Base-by-base conservation (phyloP, 30 jellyfish, hydroid and myxozoan genomes). In the Catostylus mosaicus region DNA sequence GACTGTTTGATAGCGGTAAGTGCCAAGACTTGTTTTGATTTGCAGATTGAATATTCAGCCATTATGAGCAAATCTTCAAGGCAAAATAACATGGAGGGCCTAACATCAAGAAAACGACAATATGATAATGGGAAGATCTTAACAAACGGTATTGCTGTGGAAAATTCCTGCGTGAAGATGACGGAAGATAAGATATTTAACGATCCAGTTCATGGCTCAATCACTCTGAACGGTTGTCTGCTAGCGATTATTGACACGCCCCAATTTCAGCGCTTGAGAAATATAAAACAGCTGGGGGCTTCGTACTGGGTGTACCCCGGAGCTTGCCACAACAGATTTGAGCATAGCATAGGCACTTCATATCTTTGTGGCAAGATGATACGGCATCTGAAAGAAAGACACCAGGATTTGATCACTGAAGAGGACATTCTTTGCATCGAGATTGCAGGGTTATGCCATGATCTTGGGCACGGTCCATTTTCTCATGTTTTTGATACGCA, bases 381-480 rank as follows among this genome's bases (percentile, higher is more conserved):
- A 11, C 50, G 61, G 37, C 50, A 90, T 10, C 60, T 89, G 40
- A 32, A 60, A 33, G 74, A 67, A 27, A 30, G 26, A 23, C 89
- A 69, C 57, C 73, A 48, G 18, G 65, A 31, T 31, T 26, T 67
- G 36, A 68, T 89, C 47, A 56, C 97, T 6, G 70, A 29, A 19
- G 56, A 19, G 62, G 97, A 89, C 33, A 31, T 68, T 0, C 65
- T 89, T 16, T 89, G 97, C 57, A 80, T 83, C n/a, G 77, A 82
- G 54, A 77, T 89, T 3, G 97, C 95, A 23, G 97, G 96, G 2
- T 50, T 89, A 0, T 82, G 94, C 73, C 97, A 89, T 48, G 97
- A 89, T 40, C 36, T 89, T 24, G 97, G 97, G 61, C 97, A 89
- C 83, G 97, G 97, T 24, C 95, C 97, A 26, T 89, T 89, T 61